Evolutionary conservation across 2,797 vertebrate genomes (phyloP).

Genomic region (Momotus momota): DNA sequence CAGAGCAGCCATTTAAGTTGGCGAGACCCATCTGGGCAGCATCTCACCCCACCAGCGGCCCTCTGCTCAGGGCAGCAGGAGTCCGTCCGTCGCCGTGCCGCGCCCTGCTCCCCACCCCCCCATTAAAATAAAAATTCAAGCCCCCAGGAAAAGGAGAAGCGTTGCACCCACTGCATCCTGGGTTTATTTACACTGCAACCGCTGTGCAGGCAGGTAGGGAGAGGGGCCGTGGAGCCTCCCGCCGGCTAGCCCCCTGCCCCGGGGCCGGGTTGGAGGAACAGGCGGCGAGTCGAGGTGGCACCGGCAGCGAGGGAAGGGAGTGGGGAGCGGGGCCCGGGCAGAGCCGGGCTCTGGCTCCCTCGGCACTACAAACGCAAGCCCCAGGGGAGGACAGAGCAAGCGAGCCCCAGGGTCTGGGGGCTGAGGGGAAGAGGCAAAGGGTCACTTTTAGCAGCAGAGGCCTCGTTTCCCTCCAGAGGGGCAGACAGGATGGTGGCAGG

Average conservation of each 20-base stretch:
- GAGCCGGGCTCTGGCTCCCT: neutral
- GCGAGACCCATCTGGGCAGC: neutral
- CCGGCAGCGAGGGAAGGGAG: neutral
- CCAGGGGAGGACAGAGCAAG: neutral
- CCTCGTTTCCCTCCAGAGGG: neutral
- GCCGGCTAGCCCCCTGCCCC: neutral
- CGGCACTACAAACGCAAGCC: neutral
- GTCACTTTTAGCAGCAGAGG: conserved; percentile 50
- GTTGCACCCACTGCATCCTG: neutral
- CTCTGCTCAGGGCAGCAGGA: neutral
- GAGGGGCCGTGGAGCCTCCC: neutral
- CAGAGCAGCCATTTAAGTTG: neutral
- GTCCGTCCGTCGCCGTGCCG: too few species aligned
- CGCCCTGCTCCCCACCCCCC: too few species aligned
- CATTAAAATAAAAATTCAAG: too few species aligned
- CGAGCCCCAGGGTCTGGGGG: neutral
- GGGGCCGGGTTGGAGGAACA: neutral
- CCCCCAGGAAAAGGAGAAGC: neutral
- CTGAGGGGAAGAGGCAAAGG: neutral
- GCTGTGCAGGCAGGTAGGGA: neutral
- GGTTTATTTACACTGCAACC: conserved; percentile 66
- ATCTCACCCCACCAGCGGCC: too few species aligned
- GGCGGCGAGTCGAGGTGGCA: neutral
- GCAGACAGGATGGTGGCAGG: neutral
- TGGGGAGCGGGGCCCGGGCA: neutral